phyloP scores from a whole-genome alignment of 2,113 vertebrate species.

The Aramus guarauna region DNA sequence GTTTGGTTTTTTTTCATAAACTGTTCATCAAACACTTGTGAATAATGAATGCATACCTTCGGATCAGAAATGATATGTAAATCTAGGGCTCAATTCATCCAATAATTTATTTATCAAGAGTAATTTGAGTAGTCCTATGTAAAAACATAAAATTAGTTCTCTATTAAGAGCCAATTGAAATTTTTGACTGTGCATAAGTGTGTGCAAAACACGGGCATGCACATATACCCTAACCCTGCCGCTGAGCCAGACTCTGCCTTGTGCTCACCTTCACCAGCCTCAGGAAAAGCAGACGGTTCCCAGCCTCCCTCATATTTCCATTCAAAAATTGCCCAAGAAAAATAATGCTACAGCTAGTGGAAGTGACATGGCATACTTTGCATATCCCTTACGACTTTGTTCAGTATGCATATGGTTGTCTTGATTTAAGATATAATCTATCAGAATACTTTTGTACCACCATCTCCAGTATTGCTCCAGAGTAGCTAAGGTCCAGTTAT shows the following conservation, averaged over 20 bases:
- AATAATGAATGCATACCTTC: not conserved
- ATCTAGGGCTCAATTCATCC: not conserved
- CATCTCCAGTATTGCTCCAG: not conserved
- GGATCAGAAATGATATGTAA: not conserved
- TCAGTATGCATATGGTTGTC: not conserved
- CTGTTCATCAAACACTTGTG: not conserved
- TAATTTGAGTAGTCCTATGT: not conserved
- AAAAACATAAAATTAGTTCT: not conserved
- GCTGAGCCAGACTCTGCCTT: not conserved
- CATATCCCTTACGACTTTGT: not conserved
- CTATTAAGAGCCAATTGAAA: not conserved
- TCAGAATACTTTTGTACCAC: not conserved
- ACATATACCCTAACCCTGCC: not conserved
- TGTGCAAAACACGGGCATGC: not conserved
- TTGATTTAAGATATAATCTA: not conserved
- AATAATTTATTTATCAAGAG: not conserved
- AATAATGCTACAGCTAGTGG: too few species aligned
- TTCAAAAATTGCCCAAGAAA: not conserved
- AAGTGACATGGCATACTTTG: not conserved
- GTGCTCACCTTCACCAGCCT: not conserved
- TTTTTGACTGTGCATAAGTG: not conserved
- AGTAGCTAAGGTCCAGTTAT: not conserved
- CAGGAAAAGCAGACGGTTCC: not conserved
- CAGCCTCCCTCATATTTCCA: not conserved
- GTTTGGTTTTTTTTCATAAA: not conserved